Evolutionary conservation across 2,888 invertebrate species (phyloP).

Genomic region (Microctonus hyperodae): DNA sequence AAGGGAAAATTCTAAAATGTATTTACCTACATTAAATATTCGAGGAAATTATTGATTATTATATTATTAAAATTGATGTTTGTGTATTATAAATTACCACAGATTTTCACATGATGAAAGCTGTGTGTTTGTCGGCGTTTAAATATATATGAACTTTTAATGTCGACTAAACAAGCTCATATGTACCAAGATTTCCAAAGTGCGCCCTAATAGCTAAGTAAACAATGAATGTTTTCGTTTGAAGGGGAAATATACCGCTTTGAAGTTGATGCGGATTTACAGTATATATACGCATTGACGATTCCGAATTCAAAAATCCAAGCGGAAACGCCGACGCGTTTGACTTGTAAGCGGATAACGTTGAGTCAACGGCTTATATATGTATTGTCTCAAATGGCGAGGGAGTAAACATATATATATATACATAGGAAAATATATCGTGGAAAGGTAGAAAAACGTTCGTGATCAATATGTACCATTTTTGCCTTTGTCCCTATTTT

Average conservation of each 20-base stretch:
- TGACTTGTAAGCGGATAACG: slow-evolving; percentile 63
- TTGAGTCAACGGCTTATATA: slow-evolving; percentile 59
- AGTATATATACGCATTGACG: slow-evolving; percentile 32
- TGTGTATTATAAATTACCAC: no score
- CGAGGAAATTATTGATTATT: no score
- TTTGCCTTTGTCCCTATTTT: no score
- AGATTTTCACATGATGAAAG: not conserved
- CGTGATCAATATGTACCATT: no score
- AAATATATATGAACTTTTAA: not conserved
- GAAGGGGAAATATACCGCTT: slow-evolving; percentile 38
- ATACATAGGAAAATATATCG: no score
- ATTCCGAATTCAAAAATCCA: slow-evolving; percentile 47
- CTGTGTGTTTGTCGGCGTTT: not conserved
- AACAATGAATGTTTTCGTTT: slow-evolving; percentile 46
- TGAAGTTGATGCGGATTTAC: slow-evolving; percentile 47
- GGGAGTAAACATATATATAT: slow-evolving; percentile 8
- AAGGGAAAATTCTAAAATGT: no score
- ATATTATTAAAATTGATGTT: no score
- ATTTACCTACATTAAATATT: no score
- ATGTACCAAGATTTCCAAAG: slow-evolving; percentile 51
- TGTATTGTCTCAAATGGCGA: slow-evolving; percentile 51
- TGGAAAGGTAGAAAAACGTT: no score
- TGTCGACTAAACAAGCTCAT: slow-evolving; percentile 17
- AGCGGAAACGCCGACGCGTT: slow-evolving; percentile 49
- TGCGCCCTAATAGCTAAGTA: slow-evolving; percentile 61